phyloP scores from a whole-genome alignment of 2,888 invertebrate species.

The Yponomeuta sedellus region DNA sequence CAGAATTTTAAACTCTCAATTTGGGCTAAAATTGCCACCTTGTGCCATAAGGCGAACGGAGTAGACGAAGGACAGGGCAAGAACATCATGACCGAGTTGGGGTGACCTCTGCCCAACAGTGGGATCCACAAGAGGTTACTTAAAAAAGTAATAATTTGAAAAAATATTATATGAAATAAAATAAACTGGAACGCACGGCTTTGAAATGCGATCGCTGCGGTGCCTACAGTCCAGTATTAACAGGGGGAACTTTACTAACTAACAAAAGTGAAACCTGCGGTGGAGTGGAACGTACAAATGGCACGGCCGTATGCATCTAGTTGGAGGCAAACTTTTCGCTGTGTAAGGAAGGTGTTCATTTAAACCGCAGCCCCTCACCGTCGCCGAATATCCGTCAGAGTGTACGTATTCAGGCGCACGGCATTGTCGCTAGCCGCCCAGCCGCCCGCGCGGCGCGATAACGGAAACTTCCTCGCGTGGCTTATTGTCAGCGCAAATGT shows the following conservation, averaged over 20 bases:
- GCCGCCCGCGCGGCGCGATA: constrained; percentile 41
- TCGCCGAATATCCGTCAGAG: constrained; percentile 58
- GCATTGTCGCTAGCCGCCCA: constrained; percentile 24
- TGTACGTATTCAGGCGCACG: constrained; percentile 48
- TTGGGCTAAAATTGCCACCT: no score
- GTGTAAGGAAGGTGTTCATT: constrained; percentile 60
- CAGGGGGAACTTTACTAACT: constrained; percentile 43
- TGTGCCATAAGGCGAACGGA: no score
- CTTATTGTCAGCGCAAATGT: constrained; percentile 38
- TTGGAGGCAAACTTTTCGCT: constrained; percentile 62
- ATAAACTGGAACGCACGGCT: constrained; percentile 4
- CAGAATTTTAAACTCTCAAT: not conserved
- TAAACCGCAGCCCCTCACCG: constrained; percentile 36
- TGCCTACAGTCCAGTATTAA: not conserved
- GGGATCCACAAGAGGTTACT: no score
- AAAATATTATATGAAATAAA: not conserved
- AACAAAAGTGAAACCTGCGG: constrained; percentile 50
- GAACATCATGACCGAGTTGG: no score
- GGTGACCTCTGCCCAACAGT: no score
- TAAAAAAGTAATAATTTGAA: no score
- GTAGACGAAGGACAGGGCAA: no score
- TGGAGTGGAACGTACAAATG: constrained; percentile 47
- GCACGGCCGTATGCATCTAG: constrained; percentile 57
- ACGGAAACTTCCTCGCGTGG: constrained; percentile 42
- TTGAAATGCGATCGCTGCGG: not conserved